These are phyloP conservation scores for Pterocles gutturalis DNA, from an alignment of 2,113 vertebrate genomes.

Conservation along the genomic window DNA sequence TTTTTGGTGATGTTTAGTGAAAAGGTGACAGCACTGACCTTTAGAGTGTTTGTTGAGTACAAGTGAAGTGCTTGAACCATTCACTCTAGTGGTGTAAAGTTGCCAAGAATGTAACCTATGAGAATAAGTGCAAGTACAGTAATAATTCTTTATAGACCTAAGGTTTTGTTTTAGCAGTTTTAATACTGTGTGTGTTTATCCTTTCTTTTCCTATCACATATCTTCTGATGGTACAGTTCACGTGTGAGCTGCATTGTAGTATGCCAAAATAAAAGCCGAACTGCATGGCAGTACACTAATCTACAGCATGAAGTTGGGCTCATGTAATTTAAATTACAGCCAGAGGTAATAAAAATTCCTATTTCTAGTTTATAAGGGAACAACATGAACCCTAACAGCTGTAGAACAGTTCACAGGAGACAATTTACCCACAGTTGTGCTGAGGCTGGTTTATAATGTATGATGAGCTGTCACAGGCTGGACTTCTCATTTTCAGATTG, in stretches of 20 bases:
- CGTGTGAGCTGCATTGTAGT: not conserved
- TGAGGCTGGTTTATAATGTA: constrained; percentile 27
- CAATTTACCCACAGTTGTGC: constrained; percentile 29
- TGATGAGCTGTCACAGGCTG: constrained; percentile 20
- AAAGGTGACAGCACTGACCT: constrained; percentile 57
- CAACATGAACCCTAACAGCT: constrained; percentile 52
- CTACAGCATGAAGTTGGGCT: not conserved
- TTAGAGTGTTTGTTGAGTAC: constrained; percentile 43
- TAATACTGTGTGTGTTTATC: constrained; percentile 12
- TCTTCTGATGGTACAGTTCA: not conserved
- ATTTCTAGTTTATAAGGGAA: constrained; percentile 47
- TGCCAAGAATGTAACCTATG: constrained; percentile 58
- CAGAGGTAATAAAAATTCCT: constrained; percentile 63
- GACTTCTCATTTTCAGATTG: constrained; percentile 15
- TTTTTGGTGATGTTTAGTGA: constrained; percentile 63
- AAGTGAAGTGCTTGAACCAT: constrained; percentile 5
- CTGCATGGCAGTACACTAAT: not conserved
- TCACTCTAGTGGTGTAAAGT: constrained; percentile 57
- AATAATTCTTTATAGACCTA: constrained; percentile 60
- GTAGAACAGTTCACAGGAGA: constrained; percentile 58
- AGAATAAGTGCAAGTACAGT: constrained; percentile 42
- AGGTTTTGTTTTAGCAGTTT: constrained; percentile 35
- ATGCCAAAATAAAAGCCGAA: not conserved
- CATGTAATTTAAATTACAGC: constrained; percentile 53
- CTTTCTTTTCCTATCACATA: not conserved